phyloP scores from a whole-genome alignment of 2,113 vertebrate genomes.

The Peromyscus polionotus region DNA sequence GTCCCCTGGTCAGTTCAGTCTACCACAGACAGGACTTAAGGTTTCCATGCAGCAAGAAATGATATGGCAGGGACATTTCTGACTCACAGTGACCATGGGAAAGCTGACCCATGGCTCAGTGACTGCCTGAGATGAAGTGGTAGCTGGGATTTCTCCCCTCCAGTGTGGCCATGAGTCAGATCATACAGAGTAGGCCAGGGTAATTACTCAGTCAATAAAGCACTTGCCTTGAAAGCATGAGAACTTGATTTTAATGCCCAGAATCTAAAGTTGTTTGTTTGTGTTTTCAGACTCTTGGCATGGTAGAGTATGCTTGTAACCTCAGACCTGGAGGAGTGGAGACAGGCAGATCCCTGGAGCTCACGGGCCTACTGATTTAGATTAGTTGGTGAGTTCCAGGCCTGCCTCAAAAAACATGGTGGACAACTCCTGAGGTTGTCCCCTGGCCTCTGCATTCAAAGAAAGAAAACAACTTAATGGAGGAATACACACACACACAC shows the following conservation, averaged over 20 bases:
- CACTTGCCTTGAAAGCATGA: neutral
- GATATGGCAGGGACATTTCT: neutral
- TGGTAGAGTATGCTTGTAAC: neutral
- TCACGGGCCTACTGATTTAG: neutral
- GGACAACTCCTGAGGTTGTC: neutral
- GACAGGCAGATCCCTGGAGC: neutral
- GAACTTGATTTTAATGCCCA: neutral
- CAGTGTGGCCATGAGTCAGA: neutral
- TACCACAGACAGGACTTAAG: too few relatives aligned
- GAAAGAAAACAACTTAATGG: neutral
- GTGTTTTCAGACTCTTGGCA: neutral
- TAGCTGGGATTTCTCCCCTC: too few relatives aligned
- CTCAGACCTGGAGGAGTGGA: neutral
- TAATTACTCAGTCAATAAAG: neutral
- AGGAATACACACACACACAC: neutral
- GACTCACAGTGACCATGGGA: neutral
- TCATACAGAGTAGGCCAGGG: neutral
- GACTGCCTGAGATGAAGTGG: too few relatives aligned
- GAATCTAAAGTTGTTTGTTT: neutral
- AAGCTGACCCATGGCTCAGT: neutral
- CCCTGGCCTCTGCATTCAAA: neutral
- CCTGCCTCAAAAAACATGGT: neutral
- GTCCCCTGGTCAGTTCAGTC: neutral
- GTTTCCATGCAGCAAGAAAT: too few relatives aligned
- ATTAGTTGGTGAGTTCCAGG: neutral